Conservation (phyloP, 1,140 invertebrate species). For the Heliothis virescens region DNA sequence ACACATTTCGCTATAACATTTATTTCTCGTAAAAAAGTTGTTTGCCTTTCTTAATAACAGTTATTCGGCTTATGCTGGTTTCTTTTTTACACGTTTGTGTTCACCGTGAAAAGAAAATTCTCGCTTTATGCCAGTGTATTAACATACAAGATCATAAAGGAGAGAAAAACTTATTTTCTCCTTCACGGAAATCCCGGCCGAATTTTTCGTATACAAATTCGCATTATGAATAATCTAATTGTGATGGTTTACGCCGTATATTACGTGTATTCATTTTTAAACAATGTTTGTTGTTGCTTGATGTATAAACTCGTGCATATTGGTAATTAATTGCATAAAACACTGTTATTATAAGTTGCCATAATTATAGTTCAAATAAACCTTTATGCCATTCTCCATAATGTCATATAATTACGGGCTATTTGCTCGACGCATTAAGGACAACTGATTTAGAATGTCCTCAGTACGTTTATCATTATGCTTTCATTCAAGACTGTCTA, state of each 20-base stretch:
- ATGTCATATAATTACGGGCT: too few species aligned
- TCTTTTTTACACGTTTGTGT: conserved; percentile 43
- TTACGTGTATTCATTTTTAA: not conserved
- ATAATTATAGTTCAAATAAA: too few species aligned
- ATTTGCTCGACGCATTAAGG: not conserved
- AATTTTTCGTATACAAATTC: conserved; percentile 15
- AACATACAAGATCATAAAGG: conserved; percentile 41
- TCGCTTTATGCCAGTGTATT: conserved; percentile 35
- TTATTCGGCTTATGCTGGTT: conserved; percentile 43
- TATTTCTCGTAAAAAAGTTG: conserved; percentile 50
- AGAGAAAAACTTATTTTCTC: conserved; percentile 22
- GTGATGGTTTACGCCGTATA: conserved; percentile 10
- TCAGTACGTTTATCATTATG: not conserved
- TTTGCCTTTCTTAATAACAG: conserved; percentile 47
- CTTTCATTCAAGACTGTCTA: not conserved
- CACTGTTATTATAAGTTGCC: too few species aligned
- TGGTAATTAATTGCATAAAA: too few species aligned
- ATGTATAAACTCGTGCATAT: too few species aligned
- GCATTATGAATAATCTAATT: conserved; percentile 32
- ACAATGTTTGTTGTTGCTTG: too few species aligned
- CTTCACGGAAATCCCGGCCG: conserved; percentile 1
- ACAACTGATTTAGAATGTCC: not conserved
- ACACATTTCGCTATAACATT: conserved; percentile 46
- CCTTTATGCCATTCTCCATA: too few species aligned
- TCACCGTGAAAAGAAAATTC: conserved; percentile 37